phyloP scores from a whole-genome alignment of 2,888 invertebrate species.

The Ormia ochracea region DNA sequence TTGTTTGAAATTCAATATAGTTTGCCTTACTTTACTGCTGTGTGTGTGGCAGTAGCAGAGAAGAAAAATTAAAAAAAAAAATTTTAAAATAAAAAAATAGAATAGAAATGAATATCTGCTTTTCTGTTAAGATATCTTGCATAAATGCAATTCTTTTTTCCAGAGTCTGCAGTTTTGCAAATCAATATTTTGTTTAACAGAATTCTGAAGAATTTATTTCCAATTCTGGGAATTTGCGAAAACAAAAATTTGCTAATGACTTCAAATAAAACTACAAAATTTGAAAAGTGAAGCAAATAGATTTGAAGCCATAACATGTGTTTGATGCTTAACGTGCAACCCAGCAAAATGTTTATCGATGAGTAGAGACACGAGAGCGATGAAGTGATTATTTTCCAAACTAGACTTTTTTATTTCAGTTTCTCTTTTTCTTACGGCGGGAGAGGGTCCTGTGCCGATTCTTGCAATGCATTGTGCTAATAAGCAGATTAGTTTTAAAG shows the following conservation, averaged over 20 bases:
- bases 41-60: no score
- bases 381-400: neutral
- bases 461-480: no score
- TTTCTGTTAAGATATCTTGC: slow-evolving; percentile 25
- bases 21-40: neutral
- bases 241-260: slow-evolving; percentile 28
- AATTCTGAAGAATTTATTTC: slow-evolving; percentile 41
- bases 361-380: neutral
- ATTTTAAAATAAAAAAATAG: no score
- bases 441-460: no score
- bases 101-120: neutral
- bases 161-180: slow-evolving; percentile 24
- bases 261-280: neutral
- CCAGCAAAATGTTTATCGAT: neutral
- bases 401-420: no score
- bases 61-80: no score
- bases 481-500: no score
- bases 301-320: neutral
- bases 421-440: no score
- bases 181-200: slow-evolving; percentile 44
- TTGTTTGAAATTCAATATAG: slow-evolving; percentile 46
- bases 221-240: slow-evolving; percentile 33
- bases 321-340: neutral
- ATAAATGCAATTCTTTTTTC: slow-evolving; percentile 29
- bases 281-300: slow-evolving; percentile 8